Conservation (phyloP, 2,888 invertebrate genomes). For the Noctua fimbriata region DNA sequence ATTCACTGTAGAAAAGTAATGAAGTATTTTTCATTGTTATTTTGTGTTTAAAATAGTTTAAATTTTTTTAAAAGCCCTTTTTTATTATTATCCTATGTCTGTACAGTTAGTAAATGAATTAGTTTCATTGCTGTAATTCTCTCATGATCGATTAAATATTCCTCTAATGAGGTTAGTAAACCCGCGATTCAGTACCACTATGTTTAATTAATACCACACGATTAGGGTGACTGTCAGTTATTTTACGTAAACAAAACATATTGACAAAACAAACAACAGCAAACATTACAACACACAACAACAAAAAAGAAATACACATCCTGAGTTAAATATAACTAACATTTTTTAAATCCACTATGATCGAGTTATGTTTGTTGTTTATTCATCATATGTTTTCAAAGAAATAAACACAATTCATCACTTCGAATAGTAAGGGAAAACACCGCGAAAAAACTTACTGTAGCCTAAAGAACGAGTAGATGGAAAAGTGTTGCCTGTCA, state of each 20-base stretch:
- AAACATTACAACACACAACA: too few relatives aligned
- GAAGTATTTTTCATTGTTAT: not conserved
- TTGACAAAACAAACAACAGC: too few relatives aligned
- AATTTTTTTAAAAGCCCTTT: not conserved
- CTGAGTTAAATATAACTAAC: too few relatives aligned
- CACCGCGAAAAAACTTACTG: slow-evolving; percentile 14
- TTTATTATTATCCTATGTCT: not conserved
- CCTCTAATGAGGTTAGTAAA: not conserved
- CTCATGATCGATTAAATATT: not conserved
- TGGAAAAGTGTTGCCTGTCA: slow-evolving; percentile 42
- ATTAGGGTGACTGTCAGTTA: slow-evolving; percentile 1
- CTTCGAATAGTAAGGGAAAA: slow-evolving; percentile 29
- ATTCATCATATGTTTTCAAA: slow-evolving; percentile 15
- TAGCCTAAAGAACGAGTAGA: slow-evolving; percentile 22
- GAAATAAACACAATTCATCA: slow-evolving; percentile 43
- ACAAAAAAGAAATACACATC: too few relatives aligned
- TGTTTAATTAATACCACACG: slow-evolving; percentile 22
- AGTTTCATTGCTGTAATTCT: not conserved
- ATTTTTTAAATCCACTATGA: not conserved
- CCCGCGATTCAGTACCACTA: not conserved
- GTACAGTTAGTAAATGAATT: not conserved
- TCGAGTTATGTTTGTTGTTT: slow-evolving; percentile 1
- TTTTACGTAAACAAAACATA: slow-evolving; percentile 5
- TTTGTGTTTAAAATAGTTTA: too few relatives aligned
- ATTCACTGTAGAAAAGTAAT: not conserved